A percentile compares a stretch with the other conserved stretches of the same genome.
Conservation (phyloP, 2,888 invertebrate species). For the Tineola bisselliella region DNA sequence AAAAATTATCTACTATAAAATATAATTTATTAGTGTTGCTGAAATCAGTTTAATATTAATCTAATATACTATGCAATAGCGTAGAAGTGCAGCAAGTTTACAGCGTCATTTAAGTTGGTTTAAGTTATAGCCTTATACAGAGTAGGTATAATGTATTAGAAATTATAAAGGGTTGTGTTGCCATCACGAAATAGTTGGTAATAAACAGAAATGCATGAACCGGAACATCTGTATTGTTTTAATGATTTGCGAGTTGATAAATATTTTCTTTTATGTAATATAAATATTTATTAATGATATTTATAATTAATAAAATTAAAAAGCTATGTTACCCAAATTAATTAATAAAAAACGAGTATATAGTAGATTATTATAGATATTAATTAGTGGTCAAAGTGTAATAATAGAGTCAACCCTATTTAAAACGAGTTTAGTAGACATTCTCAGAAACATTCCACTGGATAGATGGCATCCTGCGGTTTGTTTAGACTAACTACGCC, state of each 20-base stretch:
- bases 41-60: neutral
- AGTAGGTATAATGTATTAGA: neutral
- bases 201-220: too few relatives aligned
- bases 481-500: slow-evolving; percentile 4
- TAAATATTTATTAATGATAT: too few relatives aligned
- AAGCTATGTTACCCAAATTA: too few relatives aligned
- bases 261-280: too few relatives aligned
- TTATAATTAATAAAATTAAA: too few relatives aligned
- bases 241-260: too few relatives aligned
- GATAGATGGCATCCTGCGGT: slow-evolving; percentile 3
- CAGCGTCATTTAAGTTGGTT: neutral
- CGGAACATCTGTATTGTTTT: too few relatives aligned
- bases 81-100: neutral
- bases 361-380: too few relatives aligned
- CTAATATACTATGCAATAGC: neutral
- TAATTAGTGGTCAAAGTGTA: too few relatives aligned
- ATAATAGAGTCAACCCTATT: neutral
- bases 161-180: neutral
- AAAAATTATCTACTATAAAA: neutral
- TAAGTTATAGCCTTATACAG: neutral
- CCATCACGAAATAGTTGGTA: too few relatives aligned
- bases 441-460: neutral
- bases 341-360: too few relatives aligned
- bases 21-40: neutral
- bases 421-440: neutral